Evolutionary conservation across 1,140 invertebrate species (phyloP), one percentile per base, ranked within the genome.

Genomic region (Macrotrachela quadricornifera): DNA sequence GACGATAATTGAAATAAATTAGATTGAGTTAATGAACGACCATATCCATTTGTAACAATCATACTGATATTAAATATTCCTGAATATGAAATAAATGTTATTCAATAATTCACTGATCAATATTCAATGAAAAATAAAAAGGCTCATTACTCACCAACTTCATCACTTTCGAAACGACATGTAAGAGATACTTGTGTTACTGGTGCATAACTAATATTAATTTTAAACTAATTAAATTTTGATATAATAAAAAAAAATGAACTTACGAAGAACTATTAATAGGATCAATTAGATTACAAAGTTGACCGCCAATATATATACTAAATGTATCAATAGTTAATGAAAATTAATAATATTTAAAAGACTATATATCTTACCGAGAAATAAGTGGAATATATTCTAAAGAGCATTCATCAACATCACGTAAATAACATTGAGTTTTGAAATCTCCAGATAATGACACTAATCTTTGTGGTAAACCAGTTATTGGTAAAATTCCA

Each of bases 371-470:
- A 30, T 40, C 17, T 49, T 49, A 50, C 49, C 49, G 42, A 42
- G 49, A 36, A 37, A 51, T 51, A 13, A 41, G 44, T 36, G 49
- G 15, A 37, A 21, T 41, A 15, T 41, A 37, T 12, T 51, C 49
- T 10, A 16, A 30, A 16, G 42, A 44, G n/a, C 49, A 51, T 44
- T 38, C 49, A 16, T 51, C 42, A 12, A 37, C 10, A 45, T 51
- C 49, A 44, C 49, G 40, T 15, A 41, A 44, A 45, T 51, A 51
- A 18, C 49, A 51, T 10, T 30, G 2, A 16, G 49, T 51, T 51
- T 51, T 51, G 17, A 51, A 51, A 45, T 44, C 30, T 11, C 63
- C 63, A 37, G n/a, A 18, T 6, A 63, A 21, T 0, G 56, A 54
- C 15, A 65, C 44, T 9, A 39, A 48, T 43, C 60, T 57, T 10